Conservation (phyloP, 2,888 invertebrate genomes). For the Cataglyphis albicans region DNA sequence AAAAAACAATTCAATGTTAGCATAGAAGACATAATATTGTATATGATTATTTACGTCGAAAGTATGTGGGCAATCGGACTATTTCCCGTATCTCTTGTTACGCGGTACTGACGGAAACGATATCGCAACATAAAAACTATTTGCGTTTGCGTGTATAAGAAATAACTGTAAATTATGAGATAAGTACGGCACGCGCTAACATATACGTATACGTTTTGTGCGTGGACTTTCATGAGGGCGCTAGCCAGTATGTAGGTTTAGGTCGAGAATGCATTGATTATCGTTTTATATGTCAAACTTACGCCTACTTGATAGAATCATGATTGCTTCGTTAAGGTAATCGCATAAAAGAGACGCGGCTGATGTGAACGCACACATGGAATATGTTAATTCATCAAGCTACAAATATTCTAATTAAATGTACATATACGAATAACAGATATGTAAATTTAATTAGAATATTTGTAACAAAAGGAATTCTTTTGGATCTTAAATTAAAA, state of each 20-base stretch:
- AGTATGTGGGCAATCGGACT: neutral
- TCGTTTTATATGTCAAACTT: conserved; percentile 52
- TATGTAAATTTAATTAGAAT: neutral
- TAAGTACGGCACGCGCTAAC: conserved; percentile 38
- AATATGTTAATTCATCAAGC: neutral
- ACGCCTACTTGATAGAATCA: conserved; percentile 49
- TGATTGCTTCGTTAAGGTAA: conserved; percentile 42
- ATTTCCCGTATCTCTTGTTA: conserved; percentile 20
- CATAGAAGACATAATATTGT: neutral
- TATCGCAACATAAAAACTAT: conserved; percentile 46
- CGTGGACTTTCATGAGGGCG: conserved; percentile 50
- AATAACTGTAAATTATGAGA: conserved; percentile 76
- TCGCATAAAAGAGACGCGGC: neutral
- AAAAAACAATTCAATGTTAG: neutral
- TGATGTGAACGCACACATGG: neutral
- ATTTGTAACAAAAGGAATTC: neutral
- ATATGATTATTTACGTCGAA: neutral
- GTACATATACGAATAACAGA: neutral
- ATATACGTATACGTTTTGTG: conserved; percentile 56
- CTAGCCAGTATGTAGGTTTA: conserved; percentile 74
- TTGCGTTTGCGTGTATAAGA: conserved; percentile 60
- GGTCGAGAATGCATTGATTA: conserved; percentile 77
- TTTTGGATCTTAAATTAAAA: neutral
- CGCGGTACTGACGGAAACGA: conserved; percentile 34
- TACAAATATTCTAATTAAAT: no score